Evolutionary conservation across 2,113 vertebrate species (phyloP).

Genomic region (Ascaphus truei): DNA sequence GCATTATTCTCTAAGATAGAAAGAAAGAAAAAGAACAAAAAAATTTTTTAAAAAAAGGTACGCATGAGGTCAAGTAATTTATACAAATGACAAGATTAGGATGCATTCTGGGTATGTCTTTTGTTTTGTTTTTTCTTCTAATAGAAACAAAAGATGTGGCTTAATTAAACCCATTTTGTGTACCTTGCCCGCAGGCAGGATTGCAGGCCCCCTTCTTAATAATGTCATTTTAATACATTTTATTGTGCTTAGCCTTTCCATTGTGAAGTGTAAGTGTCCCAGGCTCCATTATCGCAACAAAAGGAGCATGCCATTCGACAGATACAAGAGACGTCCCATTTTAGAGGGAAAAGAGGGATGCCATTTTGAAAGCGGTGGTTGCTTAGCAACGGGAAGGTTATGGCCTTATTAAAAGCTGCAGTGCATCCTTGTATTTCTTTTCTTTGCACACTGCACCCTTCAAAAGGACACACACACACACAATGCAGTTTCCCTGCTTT

Average conservation of each 20-base stretch:
- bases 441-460: not conserved
- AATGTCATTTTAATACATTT: conserved; percentile 11
- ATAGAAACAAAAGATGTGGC: not conserved
- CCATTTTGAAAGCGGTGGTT: not conserved
- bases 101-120: not conserved
- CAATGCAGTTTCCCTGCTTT: no score
- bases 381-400: not conserved
- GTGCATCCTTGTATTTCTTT: not conserved
- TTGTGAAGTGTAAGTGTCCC: conserved; percentile 10
- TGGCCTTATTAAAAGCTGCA: not conserved
- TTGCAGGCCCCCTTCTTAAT: not conserved
- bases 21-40: not conserved
- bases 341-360: not conserved
- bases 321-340: not conserved
- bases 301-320: not conserved
- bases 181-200: not conserved
- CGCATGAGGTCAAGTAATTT: not conserved
- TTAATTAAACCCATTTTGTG: conserved; percentile 13
- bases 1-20: not conserved
- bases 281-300: conserved; percentile 19
- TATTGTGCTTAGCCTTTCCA: not conserved
- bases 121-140: not conserved
- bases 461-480: not conserved
- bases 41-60: no score
- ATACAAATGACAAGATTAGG: not conserved